Base-by-base conservation (phyloP, 2,113 vertebrate genomes). In the Equus quagga region DNA sequence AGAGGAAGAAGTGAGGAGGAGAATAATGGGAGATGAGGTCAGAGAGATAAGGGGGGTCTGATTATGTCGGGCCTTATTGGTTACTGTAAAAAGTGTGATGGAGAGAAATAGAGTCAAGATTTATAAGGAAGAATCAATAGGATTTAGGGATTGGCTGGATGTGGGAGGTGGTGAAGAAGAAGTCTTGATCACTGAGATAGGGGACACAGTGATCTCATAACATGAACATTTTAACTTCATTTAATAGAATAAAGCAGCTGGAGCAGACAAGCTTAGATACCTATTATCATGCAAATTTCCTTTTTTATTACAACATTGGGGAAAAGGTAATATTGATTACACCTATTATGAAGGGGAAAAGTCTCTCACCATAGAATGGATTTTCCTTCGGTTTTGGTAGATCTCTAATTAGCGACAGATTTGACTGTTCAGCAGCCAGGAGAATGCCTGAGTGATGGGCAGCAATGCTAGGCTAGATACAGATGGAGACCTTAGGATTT, bases 251-350 rank as follows among this genome's bases (percentile, higher is more conserved):
- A 73, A 92, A 94, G 28, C 73, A 94, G 49, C 41, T 88, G 70
- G 88, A 80, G 28, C 81, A 78, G n/a, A 56, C 62, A 91, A 65
- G 78, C 56, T 75, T 85, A 89, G 83, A 80, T 84, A 78, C 87
- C 33, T 46, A 54, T 69, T 94, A 84, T 81, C 70, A 88, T 92
- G 88, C 31, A 92, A 73, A 90, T 95, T 26, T 94, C n/a, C 82
- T 19, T 85, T 89, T 81, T 51, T 81, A 67, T 73, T 54, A 78
- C 75, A 84, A 44, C 49, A 24, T 60, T 85, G 24, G 75, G 46
- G 21, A 85, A 81, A 67, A 87, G 60, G n/a, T 41, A 60, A 83
- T 78, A 83, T 62, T 72, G 80, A 96, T 73, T 54, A 31, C 3
- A 80, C n/a, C 81, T 44, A 41, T 86, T 65, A 76, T 90, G 51